Evolutionary conservation across 2,888 invertebrate species (phyloP), one percentile per base, ranked within the genome.

Genomic region (Leptinotarsa tumamoca): DNA sequence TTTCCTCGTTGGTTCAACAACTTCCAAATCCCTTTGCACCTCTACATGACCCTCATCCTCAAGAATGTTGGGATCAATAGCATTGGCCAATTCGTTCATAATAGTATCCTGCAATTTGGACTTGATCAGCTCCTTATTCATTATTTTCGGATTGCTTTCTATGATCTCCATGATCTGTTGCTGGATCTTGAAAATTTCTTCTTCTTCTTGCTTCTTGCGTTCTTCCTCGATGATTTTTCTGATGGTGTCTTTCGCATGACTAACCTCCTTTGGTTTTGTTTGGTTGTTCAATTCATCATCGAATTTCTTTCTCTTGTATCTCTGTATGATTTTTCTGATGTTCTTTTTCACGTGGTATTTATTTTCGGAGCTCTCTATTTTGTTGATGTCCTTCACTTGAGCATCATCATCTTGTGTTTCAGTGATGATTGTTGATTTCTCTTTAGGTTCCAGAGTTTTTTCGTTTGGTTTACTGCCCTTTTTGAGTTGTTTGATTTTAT

Each of bases 141-240:
- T 89, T 87, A 87, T 90, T 86, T 87, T 91, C 83, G 80, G 90
- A 88, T 83, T 90, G 84, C 80, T 89, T 82, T 87, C 89, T 82
- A 86, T 90, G 83, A 87, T 90, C 78, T 88, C 90, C 85, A 87
- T 89, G 85, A 85, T 90, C 85, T 86, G 89, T 83, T 77, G 87
- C 86, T 85, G 90, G 79, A 88, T 89, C 87, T 89, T 90, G 84
- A 73, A 86, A 80, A 80, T 88, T 84, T 90, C 89, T 75, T 91
- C 90, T 80, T 89, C 88, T 84, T 90, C 88, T 76, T 89, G 87
- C 71, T 87, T 87, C 18, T 87, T 87, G 79, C 87, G 88, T 81
- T 90, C 90, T 76, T 86, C 83, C 74, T 87, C 83, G n/a, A 86
- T 86, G 27, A 87, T 84, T 71, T 85, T 84, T 78, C 86, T 85